Evolutionary conservation across 2,797 vertebrate genomes (phyloP), one percentile per base, ranked within the genome.

Genomic region (Apogon hyalosoma): DNA sequence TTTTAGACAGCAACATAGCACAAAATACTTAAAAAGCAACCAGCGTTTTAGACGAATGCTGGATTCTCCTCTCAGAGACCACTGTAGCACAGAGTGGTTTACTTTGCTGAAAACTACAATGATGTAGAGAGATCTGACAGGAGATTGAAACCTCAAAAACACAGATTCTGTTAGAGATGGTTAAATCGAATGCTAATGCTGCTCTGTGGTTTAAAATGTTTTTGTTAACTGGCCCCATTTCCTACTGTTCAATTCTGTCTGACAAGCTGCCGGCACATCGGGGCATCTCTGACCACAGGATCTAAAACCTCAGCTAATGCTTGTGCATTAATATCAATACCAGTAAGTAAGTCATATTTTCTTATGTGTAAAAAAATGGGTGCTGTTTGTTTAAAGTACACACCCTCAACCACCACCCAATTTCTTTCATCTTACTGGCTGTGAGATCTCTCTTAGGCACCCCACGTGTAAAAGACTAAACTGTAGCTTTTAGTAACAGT

Each of bases 401-500:
- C 45, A 39, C 45, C 8, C 39, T 36, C 24, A 47, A 28, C 28
- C 28, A 36, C 48, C 31, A 61, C 14, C 45, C 42, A 14, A 55
- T 50, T 69, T 69, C 24, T 39, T 15, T 39, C 11, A 7, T 68
- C 9, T 14, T 28, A 38, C 43, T 33, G 58, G 24, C 48, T 56
- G 62, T 41, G 45, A 21, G 31, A 48, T 31, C 57, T 75, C 56
- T 12, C 45, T 11, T 19, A 53, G 52, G 41, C 63, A 64, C 50
- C 62, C 43, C n/a, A 28, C 54, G 69, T 79, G 76, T 71, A 63
- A 84, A 76, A 65, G 58, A 75, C 79, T 83, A 78, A 87, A 90
- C 69, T 75, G 73, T 21, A 74, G 86, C 86, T 86, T 88, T 87
- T 83, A 86, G 84, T 71, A 85, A 76, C 55, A 78, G 78, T 67